Evolutionary conservation across 2,113 vertebrate species (phyloP), one percentile per base, ranked within the genome.

Genomic region (Capricornis sumatraensis): DNA sequence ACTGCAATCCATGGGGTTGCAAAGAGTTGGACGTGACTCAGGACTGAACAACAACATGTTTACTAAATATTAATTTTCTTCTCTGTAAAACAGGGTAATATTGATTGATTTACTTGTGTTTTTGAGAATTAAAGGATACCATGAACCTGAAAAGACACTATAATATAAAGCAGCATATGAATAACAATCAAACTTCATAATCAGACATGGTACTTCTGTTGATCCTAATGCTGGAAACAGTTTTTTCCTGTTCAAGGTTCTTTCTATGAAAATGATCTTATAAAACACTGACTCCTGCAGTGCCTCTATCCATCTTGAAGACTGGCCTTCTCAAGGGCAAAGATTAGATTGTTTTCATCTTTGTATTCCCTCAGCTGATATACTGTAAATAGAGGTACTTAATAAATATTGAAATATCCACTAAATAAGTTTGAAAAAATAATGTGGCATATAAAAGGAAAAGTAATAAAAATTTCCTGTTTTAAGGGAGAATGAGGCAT

Each of bases 401-500:
- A 90, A 94, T 36, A 57, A 64, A 64, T 67, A 40, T 78, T 92
- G 81, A 95, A 67, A 43, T 60, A 50, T 84, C 47, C 58, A 28
- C 10, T 87, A 58, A 89, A 40, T 93, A 93, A 43, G 50, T 58
- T 96, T 74, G 28, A 53, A 94, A 96, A 96, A 74, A 87, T 60
- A 71, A 83, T 30, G 19, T 71, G 47, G 57, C 19, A 45, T 30
- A 55, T 27, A 30, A 76, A 87, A 91, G 25, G 40, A 87, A 95
- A 88, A 79, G 16, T 7, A 21, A 91, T 78, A 9, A 93, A 86
- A 79, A n/a, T 93, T 64, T 7, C 5, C 11, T 25, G 25, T 53
- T 88, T 84, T 78, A 57, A 76, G 53, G 12, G 89, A 50, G 23
- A 88, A 92, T 87, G 52, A 85, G 4, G 4, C 12, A 71, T 67